Evolutionary conservation across 2,797 vertebrate genomes (phyloP), one percentile per base, ranked within the genome.

Genomic region (Clarias laeviceps): DNA sequence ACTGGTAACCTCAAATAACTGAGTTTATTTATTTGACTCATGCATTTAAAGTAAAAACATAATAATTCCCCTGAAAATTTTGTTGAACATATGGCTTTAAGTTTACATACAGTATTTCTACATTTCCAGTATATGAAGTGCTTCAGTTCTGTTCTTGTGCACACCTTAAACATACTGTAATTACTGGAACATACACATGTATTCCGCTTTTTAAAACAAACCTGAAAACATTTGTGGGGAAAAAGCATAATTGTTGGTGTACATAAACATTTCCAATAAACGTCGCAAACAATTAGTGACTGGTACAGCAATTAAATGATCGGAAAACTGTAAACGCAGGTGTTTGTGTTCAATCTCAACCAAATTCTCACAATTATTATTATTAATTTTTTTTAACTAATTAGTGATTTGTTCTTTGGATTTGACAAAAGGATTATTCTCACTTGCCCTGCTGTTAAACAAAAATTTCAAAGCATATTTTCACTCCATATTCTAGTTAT

Each of bases 401-500:
- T 89, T 90, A 88, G 87, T 64, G 69, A 87, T 89, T 88, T 87
- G 84, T 87, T 89, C 88, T 83, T 79, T 80, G 73, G 79, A 87
- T 85, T 85, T 86, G 84, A 90, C 86, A 88, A 89, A 89, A 87
- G 82, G 79, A 90, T 89, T 88, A 88, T 89, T 88, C 86, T 85
- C 88, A 82, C 88, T 87, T 83, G 82, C 87, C 83, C 82, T 81
- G 87, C 84, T 88, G 87, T 89, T 90, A 88, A 89, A 90, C 87
- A 84, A 77, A 86, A 87, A 87, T 86, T 90, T 88, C 88, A 90
- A 88, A 90, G 89, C 90, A 87, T 88, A 89, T 88, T 90, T 88
- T 88, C 83, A 87, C 79, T 88, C 82, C 88, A 90, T 94, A 94
- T 91, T 86, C 92, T 89, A 92, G 92, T 91, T 91, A 93, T 94